Conservation (phyloP, 2,797 vertebrate genomes). For the Anisognathus igniventris region DNA sequence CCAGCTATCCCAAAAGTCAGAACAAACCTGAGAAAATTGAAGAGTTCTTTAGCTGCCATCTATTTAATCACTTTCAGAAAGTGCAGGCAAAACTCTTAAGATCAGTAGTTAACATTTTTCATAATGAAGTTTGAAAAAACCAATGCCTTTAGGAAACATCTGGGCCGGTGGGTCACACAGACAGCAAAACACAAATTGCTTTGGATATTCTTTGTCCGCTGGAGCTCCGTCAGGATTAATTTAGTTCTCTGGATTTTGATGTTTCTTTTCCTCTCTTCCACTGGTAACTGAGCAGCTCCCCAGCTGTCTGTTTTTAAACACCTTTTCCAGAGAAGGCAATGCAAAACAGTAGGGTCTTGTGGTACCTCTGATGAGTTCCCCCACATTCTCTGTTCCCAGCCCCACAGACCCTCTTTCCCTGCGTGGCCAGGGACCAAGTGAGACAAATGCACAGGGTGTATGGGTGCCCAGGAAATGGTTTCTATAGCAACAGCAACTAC, state of each 20-base stretch:
- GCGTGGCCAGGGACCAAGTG: conserved; percentile 43
- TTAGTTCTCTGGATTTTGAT: neutral
- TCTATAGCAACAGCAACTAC: conserved; percentile 57
- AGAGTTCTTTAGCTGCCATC: neutral
- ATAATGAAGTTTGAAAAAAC: neutral
- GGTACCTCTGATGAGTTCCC: neutral
- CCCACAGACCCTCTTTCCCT: neutral
- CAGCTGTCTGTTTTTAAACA: neutral
- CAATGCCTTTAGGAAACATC: neutral
- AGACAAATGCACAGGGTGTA: neutral
- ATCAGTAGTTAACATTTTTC: neutral
- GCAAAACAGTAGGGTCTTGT: neutral
- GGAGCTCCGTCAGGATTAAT: neutral
- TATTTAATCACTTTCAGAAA: neutral
- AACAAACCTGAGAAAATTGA: neutral
- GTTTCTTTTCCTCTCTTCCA: neutral
- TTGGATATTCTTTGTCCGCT: neutral
- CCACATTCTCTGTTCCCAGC: neutral
- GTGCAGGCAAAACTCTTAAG: neutral
- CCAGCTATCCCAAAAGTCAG: neutral
- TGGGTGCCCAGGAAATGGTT: conserved; percentile 26
- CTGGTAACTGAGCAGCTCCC: neutral
- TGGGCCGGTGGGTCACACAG: neutral
- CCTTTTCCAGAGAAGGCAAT: neutral
- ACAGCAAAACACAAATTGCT: neutral